Conservation (phyloP, 2,113 vertebrate genomes). For the Oriolus oriolus region DNA sequence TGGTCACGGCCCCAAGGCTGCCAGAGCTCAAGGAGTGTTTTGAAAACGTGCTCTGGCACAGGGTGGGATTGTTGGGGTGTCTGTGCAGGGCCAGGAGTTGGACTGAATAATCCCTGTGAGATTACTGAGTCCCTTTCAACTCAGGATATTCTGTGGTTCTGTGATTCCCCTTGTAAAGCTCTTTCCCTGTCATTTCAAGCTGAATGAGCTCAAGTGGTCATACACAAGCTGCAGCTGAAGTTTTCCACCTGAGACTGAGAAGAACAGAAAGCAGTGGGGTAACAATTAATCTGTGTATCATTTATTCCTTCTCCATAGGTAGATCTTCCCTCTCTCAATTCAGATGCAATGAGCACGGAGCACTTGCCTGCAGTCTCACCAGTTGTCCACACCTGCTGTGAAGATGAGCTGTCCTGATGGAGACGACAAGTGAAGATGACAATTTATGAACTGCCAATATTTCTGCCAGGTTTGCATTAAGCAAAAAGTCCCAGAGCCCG, state of each 20-base stretch:
- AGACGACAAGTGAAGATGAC: not conserved
- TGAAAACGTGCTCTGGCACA: fast-evolving
- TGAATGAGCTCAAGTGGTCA: not conserved
- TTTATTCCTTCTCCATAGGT: not conserved
- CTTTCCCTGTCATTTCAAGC: not conserved
- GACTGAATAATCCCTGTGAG: not conserved
- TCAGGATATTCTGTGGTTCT: not conserved
- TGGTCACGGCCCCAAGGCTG: not conserved
- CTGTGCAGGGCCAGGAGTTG: not conserved
- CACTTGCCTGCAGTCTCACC: not conserved
- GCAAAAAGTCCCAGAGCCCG: not conserved
- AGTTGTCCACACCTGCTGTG: not conserved
- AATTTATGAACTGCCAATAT: not conserved
- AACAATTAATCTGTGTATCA: not conserved
- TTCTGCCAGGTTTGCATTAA: not conserved
- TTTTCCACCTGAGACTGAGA: not conserved
- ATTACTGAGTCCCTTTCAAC: not conserved
- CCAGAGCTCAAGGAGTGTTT: not conserved
- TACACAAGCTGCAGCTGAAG: not conserved
- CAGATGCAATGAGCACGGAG: not conserved
- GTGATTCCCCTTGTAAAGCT: not conserved
- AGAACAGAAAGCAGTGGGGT: not conserved
- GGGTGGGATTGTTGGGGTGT: not conserved
- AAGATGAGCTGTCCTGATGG: not conserved
- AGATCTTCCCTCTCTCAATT: not conserved